Base-by-base conservation (phyloP, 2,797 vertebrate species). In the Melanotaenia pygmaea region DNA sequence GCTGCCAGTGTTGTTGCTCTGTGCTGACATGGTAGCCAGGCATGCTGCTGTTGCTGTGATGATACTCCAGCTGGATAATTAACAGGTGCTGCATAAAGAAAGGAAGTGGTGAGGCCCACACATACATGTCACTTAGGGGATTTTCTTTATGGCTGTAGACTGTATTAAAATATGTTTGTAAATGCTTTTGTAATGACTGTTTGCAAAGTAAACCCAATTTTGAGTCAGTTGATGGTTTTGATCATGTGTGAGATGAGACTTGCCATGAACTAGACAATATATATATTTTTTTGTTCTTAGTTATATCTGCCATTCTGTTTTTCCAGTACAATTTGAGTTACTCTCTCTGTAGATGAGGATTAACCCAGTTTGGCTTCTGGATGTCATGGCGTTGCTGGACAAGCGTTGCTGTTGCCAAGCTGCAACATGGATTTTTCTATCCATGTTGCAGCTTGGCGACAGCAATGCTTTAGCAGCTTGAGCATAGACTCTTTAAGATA, bases 11-110 rank as follows among this genome's bases (percentile, higher is more conserved):
- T 53, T 67, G 30, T 70, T 4, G 3, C 65, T 59, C 32, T 26
- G 13, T 2, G 1, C 12, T 70, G 74, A 85, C 74, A 78, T 73
- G 78, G 66, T 63, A 65, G 37, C 67, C 57, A 66, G 72, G 73
- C 73, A 50, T 14, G 67, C 35, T 22, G 53, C 59, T 57, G 61
- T 53, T n/a, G 43, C 10, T 3, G 38, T 37, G 26, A 64, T 38
- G 47, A 58, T 38, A 16, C 60, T 30, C 18, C 53, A 5, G 66
- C 32, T 67, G 1, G 1, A 70, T 79, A 81, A 78, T 80, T 80
- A 83, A 76, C 79, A 77, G 74, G 72, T 72, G 70, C 56, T 20
- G 35, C 50, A 37, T 26, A 18, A 28, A 50, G 77, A 71, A 56
- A 80, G 74, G 53, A 72, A 58, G 60, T 67, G n/a, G 40, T 56